Base-by-base conservation (phyloP, 2,888 invertebrate genomes). In the Vandiemenella viatica region DNA sequence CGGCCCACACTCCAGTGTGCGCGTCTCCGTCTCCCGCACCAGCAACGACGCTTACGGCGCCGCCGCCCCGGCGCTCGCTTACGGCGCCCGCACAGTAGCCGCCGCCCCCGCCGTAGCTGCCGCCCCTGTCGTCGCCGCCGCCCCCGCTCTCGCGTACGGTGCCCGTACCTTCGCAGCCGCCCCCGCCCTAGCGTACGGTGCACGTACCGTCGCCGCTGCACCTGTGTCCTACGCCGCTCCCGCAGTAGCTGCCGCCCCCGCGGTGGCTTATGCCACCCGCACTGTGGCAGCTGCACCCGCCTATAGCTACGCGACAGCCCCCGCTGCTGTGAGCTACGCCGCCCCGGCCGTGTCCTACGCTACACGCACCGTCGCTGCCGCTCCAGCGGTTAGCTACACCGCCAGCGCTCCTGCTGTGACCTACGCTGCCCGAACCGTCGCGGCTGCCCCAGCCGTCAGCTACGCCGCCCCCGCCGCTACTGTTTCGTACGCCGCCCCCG, bases 161-260 rank as follows among this genome's bases (percentile, higher is more conserved):
- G 45, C 48, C 15, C 44, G 32, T 4, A 32, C 50, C 0, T 38
- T 22, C 21, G 46, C 37, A 2, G 41, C 22, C 3, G 18, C 18
- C 42, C 18, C 42, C 15, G 42, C 22, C 21, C 20, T 20, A 10
- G 42, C 42, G 13, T 7, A 64, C 65, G 63, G 54, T 58, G 40
- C 40, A 5, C 17, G 40, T 40, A 13, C 38, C 20, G 23, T 26
- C 40, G 32, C 45, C 45, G n/a, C n/a, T n/a, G n/a, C n/a, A n/a
- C n/a, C n/a, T n/a, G n/a, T n/a, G n/a, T n/a, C n/a, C n/a, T n/a
- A n/a, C n/a, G n/a, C n/a, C n/a, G 45, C 32, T 15, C 20, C 37
- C 7, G 40, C 16, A n/a, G 15, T 45, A 4, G 10, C 42, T 19
- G 10, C 10, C 32, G 42, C 41, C 44, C 17, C 40, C 17, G 18